Evolutionary conservation across 2,113 vertebrate species (phyloP), one percentile per base, ranked within the genome.

Genomic region (Sterrhoptilus dennistouni): DNA sequence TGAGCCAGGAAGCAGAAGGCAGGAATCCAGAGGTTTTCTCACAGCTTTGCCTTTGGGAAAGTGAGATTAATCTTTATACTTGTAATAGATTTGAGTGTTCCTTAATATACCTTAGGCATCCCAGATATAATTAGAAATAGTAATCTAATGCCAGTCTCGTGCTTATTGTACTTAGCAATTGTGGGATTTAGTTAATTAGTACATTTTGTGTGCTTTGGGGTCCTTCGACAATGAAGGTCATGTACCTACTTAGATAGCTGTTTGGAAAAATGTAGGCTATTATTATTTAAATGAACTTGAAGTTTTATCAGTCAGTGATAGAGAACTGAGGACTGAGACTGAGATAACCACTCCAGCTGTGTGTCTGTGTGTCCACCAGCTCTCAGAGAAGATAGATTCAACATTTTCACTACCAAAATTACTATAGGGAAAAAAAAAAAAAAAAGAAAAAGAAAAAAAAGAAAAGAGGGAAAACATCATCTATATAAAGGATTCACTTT

Each of bases 141-240:
- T 83, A 94, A 96, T 95, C 59, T 95, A 96, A 83, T 71, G 88
- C 63, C 90, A 89, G 64, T 52, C 56, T 86, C 4, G 0, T 81
- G 11, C 60, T 92, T 69, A 86, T 60, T 86, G 69, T 81, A 90
- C 79, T 90, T 94, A 64, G 82, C 42, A 87, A 44, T 86, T 68
- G 72, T 94, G 71, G 83, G 68, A 86, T 91, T 94, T 93, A 90
- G 80, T 88, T 97, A 96, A 96, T 96, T 96, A 94, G 85, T 78
- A 71, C 0, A 0, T 96, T 96, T 81, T 50, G 16, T 42, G 31
- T 60, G 52, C 72, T 91, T 65, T 84, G 66, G 69, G 66, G 61
- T 94, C 57, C 74, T 94, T 82, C 78, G 28, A 87, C 66, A 84
- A 89, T 84, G 81, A 95, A 95, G 93, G 84, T 95, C 94, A 1